Evolutionary conservation across 2,797 vertebrate species (phyloP).

Genomic region (Molossus molossus): DNA sequence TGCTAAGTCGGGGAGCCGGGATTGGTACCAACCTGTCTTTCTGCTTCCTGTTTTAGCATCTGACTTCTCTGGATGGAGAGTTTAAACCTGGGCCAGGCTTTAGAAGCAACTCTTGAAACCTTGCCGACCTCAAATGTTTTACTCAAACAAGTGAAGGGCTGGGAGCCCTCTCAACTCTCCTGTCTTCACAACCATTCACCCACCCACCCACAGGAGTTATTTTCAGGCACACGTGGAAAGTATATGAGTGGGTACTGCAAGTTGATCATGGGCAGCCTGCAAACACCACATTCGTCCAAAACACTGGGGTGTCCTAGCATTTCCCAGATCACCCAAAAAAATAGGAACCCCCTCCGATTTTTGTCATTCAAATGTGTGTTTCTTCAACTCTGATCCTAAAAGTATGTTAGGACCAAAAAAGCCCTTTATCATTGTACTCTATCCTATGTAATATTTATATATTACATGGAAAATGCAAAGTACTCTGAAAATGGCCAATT

Average conservation of each 20-base stretch:
- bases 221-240: conserved; percentile 27
- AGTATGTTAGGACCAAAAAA: neutral
- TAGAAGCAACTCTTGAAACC: conserved; percentile 6
- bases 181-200: conserved; percentile 13
- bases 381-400: neutral
- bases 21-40: neutral
- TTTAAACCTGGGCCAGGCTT: conserved; percentile 36
- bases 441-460: conserved; percentile 28
- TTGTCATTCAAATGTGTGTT: neutral
- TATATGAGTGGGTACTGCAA: conserved; percentile 1
- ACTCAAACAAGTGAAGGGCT: neutral
- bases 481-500: conserved; percentile 63
- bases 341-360: accelerated
- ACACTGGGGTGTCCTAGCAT: neutral
- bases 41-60: neutral
- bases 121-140: conserved; percentile 24
- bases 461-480: conserved; percentile 54
- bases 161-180: neutral
- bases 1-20: neutral
- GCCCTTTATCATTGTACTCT: conserved; percentile 11
- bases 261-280: neutral
- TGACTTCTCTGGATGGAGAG: neutral
- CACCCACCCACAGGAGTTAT: neutral
- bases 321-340: neutral
- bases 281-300: neutral